Percentiles rank a stretch among this genome's conserved stretches.
These are phyloP conservation scores for Nomada fabriciana DNA, from an alignment of 2,888 invertebrate species.

Conservation along the genomic window DNA sequence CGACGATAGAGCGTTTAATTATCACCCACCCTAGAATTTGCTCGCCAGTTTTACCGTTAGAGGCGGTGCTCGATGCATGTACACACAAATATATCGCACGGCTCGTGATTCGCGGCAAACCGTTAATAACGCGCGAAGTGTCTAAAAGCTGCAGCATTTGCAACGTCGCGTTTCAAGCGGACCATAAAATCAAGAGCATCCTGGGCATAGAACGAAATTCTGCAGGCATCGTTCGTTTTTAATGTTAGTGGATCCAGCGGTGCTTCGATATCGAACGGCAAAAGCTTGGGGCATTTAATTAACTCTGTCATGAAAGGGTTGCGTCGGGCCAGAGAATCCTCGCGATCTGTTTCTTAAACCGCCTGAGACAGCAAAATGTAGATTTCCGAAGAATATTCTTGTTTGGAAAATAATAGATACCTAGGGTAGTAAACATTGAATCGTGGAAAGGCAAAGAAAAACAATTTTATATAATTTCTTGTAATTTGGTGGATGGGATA, in stretches of 20 bases:
- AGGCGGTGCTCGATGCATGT: slow-evolving; percentile 49
- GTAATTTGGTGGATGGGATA: no score
- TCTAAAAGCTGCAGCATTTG: slow-evolving; percentile 53
- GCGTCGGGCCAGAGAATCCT: no score
- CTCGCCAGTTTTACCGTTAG: slow-evolving; percentile 61
- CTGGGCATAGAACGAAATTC: neutral
- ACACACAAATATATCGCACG: slow-evolving; percentile 58
- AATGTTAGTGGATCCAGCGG: neutral
- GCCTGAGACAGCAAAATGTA: no score
- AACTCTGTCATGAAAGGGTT: no score
- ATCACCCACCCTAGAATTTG: slow-evolving; percentile 57
- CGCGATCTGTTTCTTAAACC: no score
- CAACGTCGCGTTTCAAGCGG: slow-evolving; percentile 49
- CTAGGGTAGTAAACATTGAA: no score
- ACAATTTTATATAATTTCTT: no score
- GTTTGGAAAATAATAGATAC: no score
- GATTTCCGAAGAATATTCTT: no score
- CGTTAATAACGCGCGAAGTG: slow-evolving; percentile 65
- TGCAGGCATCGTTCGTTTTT: neutral
- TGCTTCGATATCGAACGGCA: neutral
- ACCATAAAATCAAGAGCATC: slow-evolving; percentile 61
- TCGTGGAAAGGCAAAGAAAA: no score
- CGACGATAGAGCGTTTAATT: slow-evolving; percentile 56
- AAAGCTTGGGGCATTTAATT: neutral
- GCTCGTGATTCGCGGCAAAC: slow-evolving; percentile 58